Percentiles rank a stretch among this genome's conserved stretches.
Conservation (phyloP, 1,140 invertebrate genomes). For the Atta texana region DNA sequence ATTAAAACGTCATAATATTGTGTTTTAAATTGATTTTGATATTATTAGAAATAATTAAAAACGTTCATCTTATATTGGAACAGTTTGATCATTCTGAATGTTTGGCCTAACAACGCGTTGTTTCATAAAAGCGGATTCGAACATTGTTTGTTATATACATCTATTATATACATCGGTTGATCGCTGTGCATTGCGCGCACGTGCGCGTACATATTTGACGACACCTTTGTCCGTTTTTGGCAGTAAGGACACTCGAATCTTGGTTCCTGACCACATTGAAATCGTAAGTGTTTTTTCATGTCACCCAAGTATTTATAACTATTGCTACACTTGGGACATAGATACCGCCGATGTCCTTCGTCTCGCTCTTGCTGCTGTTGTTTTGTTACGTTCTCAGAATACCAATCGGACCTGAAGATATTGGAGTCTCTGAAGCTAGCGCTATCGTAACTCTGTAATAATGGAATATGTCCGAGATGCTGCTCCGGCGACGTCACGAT, state of each 20-base stretch:
- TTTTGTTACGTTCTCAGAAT: slow-evolving; percentile 24
- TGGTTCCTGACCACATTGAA: slow-evolving; percentile 91
- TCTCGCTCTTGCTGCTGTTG: slow-evolving; percentile 55
- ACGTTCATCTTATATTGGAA: neutral
- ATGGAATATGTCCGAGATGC: neutral
- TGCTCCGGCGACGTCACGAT: slow-evolving; percentile 15
- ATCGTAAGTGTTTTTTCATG: slow-evolving; percentile 84
- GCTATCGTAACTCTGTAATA: slow-evolving; percentile 15
- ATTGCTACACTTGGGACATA: slow-evolving; percentile 83
- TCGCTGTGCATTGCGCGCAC: slow-evolving; percentile 69
- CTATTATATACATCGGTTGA: slow-evolving; percentile 61
- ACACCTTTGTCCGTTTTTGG: slow-evolving; percentile 82
- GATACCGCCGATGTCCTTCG: slow-evolving; percentile 69
- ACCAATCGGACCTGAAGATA: slow-evolving; percentile 6
- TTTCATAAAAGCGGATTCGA: neutral
- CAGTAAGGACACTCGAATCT: slow-evolving; percentile 92
- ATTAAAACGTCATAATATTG: neutral
- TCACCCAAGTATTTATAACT: slow-evolving; percentile 83
- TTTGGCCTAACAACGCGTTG: neutral
- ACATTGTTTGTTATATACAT: slow-evolving; percentile 17
- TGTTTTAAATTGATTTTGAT: neutral
- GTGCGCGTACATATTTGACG: slow-evolving; percentile 79
- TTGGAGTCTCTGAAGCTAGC: neutral
- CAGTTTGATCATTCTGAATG: neutral
- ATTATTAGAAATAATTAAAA: neutral